Conservation (phyloP, 1,140 invertebrate genomes). For the Aethina tumida region DNA sequence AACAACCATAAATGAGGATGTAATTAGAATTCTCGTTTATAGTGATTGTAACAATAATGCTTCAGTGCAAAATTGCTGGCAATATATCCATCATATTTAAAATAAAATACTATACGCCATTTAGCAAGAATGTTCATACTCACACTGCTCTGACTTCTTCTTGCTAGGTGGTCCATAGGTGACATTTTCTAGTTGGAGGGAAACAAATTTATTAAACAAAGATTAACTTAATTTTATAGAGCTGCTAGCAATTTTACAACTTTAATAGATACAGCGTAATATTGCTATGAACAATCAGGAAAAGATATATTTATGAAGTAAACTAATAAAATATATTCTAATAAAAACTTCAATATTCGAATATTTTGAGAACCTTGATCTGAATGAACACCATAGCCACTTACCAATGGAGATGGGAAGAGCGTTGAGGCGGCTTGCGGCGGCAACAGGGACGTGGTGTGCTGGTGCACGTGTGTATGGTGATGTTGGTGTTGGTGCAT, state of each 20-base stretch:
- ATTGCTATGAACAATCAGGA: constrained; percentile 3
- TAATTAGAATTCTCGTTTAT: background rate
- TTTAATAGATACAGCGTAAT: background rate
- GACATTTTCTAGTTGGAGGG: constrained; percentile 24
- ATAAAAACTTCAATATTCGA: constrained; percentile 1
- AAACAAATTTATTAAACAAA: constrained; percentile 13
- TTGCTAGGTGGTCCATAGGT: constrained; percentile 26
- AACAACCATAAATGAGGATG: background rate
- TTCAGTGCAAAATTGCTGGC: constrained; percentile 21
- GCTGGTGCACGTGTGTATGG: constrained; percentile 84
- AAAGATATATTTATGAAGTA: background rate
- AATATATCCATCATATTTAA: constrained; percentile 13
- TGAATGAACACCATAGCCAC: constrained; percentile 15
- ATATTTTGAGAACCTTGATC: background rate
- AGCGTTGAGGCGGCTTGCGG: constrained; percentile 45
- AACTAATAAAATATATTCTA: background rate
- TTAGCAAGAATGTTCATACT: constrained; percentile 17
- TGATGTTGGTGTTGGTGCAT: constrained; percentile 88
- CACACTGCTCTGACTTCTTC: constrained; percentile 27
- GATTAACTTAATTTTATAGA: too few species aligned
- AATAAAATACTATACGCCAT: background rate
- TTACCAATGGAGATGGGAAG: constrained; percentile 52
- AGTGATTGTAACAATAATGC: background rate
- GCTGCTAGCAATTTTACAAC: constrained; percentile 17
- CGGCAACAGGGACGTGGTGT: constrained; percentile 52